Evolutionary conservation across 2,888 invertebrate species (phyloP).

Genomic region (Epicampocera succincta): DNA sequence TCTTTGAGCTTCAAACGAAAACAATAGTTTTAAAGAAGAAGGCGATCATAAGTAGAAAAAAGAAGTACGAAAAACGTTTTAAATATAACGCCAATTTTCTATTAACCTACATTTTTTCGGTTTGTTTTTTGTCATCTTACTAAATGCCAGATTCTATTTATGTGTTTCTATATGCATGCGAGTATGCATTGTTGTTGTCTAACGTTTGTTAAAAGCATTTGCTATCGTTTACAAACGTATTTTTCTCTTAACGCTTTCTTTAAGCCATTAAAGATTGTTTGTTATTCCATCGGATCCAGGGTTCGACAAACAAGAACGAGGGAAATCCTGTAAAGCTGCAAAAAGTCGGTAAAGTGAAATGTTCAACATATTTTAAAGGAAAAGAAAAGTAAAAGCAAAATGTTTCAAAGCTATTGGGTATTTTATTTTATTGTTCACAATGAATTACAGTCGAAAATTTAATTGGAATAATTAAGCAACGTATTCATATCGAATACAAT

Average conservation of each 20-base stretch:
- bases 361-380: too few species aligned
- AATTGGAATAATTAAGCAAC: too few species aligned
- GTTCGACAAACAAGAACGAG: neutral
- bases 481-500: too few species aligned
- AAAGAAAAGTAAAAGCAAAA: too few species aligned
- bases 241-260: constrained; percentile 17
- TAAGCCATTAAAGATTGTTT: constrained; percentile 56
- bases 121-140: constrained; percentile 15
- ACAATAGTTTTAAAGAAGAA: constrained; percentile 23
- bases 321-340: neutral
- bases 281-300: constrained; percentile 17
- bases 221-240: neutral
- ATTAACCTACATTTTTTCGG: constrained; percentile 62
- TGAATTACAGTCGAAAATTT: too few species aligned
- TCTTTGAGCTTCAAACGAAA: constrained; percentile 55
- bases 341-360: too few species aligned
- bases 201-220: constrained; percentile 3
- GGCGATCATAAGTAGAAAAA: neutral
- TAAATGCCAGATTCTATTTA: constrained; percentile 15
- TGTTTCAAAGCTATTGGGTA: too few species aligned
- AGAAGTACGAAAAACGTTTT: constrained; percentile 17
- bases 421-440: too few species aligned
- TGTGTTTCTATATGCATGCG: constrained; percentile 5
- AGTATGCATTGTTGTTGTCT: neutral
- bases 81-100: constrained; percentile 65